phyloP scores from a whole-genome alignment of 1,140 invertebrate genomes.

The Tetragonula clypearis region DNA sequence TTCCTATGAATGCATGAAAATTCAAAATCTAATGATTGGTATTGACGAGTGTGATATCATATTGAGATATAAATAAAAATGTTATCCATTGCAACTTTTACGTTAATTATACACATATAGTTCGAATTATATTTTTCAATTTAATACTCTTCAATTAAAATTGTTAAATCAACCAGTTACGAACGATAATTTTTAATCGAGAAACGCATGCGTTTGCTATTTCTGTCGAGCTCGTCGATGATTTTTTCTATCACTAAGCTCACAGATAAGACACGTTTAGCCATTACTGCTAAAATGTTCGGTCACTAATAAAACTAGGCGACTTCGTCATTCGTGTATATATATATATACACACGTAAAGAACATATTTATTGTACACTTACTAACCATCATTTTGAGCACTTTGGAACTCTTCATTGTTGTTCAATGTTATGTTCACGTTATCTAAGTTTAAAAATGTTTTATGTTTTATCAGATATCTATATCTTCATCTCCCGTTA shows the following conservation, averaged over 20 bases:
- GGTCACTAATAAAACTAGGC: not conserved
- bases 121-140: not conserved
- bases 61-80: no score
- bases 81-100: no score
- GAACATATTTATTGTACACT: conserved; percentile 6
- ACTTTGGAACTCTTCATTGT: not conserved
- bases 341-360: not conserved
- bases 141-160: not conserved
- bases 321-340: not conserved
- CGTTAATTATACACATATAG: no score
- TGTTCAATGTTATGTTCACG: not conserved
- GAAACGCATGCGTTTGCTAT: no score
- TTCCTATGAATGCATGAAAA: no score
- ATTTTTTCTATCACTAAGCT: not conserved
- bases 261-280: conserved; percentile 10
- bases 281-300: not conserved
- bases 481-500: not conserved
- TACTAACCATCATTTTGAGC: not conserved
- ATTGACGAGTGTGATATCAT: no score
- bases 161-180: not conserved
- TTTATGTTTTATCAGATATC: not conserved
- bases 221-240: not conserved
- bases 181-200: not conserved
- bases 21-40: no score
- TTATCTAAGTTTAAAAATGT: not conserved